Evolutionary conservation across 1,140 invertebrate genomes (phyloP).

Genomic region (Trichoplusia ni): DNA sequence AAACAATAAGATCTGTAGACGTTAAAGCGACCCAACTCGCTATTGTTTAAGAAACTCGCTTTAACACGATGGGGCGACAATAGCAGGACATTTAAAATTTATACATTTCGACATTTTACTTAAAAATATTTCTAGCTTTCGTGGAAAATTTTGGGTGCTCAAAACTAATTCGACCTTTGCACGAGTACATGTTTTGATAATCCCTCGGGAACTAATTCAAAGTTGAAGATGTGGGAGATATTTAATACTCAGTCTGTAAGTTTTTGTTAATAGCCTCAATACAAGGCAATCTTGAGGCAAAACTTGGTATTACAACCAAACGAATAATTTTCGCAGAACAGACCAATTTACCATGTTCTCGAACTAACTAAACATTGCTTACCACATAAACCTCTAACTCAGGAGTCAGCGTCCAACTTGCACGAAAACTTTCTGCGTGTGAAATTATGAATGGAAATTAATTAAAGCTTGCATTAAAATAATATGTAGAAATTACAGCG

Average conservation of each 20-base stretch:
- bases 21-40: conserved; percentile 34
- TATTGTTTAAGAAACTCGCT: conserved; percentile 35
- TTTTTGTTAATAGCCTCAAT: neutral
- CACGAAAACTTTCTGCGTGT: neutral
- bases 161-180: no score
- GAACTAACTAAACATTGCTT: neutral
- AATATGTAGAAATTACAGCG: conserved; percentile 12
- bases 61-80: conserved; percentile 28
- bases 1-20: conserved; percentile 38
- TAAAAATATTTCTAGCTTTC: neutral
- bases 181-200: no score
- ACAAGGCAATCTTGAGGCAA: neutral
- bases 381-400: conserved; percentile 13
- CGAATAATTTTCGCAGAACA: conserved; percentile 9
- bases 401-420: neutral
- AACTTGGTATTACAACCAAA: neutral
- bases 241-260: neutral
- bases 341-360: neutral
- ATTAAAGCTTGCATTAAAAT: conserved; percentile 4
- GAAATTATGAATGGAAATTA: conserved; percentile 16
- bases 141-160: neutral
- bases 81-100: conserved; percentile 31
- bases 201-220: neutral
- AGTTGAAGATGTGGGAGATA: no score
- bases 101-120: conserved; percentile 22